A percentile compares a stretch with the other conserved stretches of the same genome.
Conservation (phyloP, 2,797 vertebrate species). For the Sebastes wilsoni region DNA sequence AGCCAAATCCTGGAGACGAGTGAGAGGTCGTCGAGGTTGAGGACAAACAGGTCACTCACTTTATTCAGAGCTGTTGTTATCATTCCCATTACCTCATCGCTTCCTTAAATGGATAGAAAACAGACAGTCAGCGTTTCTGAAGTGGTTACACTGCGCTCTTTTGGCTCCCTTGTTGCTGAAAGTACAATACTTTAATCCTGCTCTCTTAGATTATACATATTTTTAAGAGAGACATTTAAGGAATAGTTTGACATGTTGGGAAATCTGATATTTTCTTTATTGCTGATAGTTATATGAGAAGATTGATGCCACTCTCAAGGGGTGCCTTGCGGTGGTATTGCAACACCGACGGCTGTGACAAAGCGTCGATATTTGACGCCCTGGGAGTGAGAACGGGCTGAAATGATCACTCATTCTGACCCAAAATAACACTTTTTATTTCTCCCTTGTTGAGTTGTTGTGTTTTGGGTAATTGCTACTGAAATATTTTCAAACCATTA, state of each 20-base stretch:
- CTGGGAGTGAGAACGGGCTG: too few relatives aligned
- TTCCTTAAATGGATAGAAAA: slow-evolving; percentile 19
- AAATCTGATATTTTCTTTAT: not conserved
- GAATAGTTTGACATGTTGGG: not conserved
- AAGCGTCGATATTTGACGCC: too few relatives aligned
- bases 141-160: not conserved
- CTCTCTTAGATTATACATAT: not conserved
- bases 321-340: too few relatives aligned
- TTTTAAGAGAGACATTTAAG: not conserved
- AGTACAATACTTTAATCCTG: not conserved
- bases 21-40: slow-evolving; percentile 17
- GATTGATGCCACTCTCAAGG: not conserved
- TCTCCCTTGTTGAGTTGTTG: too few relatives aligned
- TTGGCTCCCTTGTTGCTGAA: not conserved
- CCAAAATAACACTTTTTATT: too few relatives aligned
- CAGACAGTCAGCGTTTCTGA: slow-evolving; percentile 18
- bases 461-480: too few relatives aligned
- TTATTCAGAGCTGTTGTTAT: slow-evolving; percentile 4
- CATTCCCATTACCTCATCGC: slow-evolving; percentile 16
- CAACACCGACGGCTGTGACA: too few relatives aligned
- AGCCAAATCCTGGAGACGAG: slow-evolving; percentile 18
- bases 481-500: too few relatives aligned
- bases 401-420: too few relatives aligned
- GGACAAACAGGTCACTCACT: slow-evolving; percentile 20
- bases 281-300: not conserved